Conservation (phyloP, 2,888 invertebrate genomes). For the Pandemis heparana region DNA sequence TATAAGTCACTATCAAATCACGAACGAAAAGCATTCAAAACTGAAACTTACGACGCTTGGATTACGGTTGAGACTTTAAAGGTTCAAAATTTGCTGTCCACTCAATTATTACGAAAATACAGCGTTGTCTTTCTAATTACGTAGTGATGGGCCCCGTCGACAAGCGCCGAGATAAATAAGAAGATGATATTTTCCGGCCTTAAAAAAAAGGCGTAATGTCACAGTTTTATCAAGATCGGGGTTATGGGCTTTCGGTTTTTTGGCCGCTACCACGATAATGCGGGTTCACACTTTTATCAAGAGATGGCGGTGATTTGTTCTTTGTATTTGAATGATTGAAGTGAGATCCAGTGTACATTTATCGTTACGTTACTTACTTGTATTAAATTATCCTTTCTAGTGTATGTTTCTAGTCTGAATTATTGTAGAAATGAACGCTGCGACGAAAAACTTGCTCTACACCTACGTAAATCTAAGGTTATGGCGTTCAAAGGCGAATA, state of each 20-base stretch:
- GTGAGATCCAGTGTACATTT: too few species aligned
- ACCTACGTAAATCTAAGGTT: too few species aligned
- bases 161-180: conserved; percentile 79
- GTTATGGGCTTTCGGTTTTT: conserved; percentile 53
- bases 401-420: too few species aligned
- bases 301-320: neutral
- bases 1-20: conserved; percentile 56
- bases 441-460: too few species aligned
- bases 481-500: too few species aligned
- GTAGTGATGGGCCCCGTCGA: conserved; percentile 75
- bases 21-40: conserved; percentile 31
- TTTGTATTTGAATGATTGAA: neutral
- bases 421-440: too few species aligned
- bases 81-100: conserved; percentile 52
- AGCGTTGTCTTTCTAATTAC: conserved; percentile 80
- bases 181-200: conserved; percentile 74
- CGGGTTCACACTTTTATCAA: conserved; percentile 15
- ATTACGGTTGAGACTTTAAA: conserved; percentile 46
- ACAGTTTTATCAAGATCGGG: conserved; percentile 58
- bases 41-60: accelerated
- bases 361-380: too few species aligned
- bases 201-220: conserved; percentile 55
- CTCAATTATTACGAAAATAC: conserved; percentile 78
- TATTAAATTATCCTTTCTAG: too few species aligned
- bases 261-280: conserved; percentile 36